A percentile compares a stretch with the other conserved stretches of the same genome.
These are phyloP conservation scores for Pteropus alecto DNA, from an alignment of 2,113 vertebrate genomes.

Conservation along the genomic window DNA sequence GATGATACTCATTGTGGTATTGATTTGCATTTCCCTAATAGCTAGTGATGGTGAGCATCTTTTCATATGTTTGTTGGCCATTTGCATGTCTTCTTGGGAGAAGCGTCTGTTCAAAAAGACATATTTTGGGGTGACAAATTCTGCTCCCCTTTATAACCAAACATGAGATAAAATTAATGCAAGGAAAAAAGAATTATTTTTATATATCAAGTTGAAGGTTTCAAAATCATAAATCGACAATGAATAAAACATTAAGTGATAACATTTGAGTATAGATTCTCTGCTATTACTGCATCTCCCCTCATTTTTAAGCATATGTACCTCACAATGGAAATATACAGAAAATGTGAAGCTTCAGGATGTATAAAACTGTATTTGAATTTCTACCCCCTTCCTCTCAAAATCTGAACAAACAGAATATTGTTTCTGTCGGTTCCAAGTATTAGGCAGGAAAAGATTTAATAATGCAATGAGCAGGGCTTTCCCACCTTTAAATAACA, in stretches of 20 bases:
- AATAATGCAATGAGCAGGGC: constrained; percentile 44
- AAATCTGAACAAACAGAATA: constrained; percentile 50
- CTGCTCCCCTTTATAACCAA: not conserved
- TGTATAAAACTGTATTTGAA: constrained; percentile 19
- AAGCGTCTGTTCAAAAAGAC: not conserved
- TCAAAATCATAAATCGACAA: not conserved
- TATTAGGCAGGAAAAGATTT: constrained; percentile 53
- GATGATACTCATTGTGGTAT: too few species aligned
- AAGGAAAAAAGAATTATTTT: not conserved
- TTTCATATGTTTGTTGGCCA: too few species aligned
- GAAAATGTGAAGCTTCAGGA: not conserved
- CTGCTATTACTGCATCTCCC: not conserved
- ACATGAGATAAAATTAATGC: not conserved
- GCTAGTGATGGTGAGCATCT: too few species aligned
- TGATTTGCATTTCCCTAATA: too few species aligned
- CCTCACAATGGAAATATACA: not conserved
- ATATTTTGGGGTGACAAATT: not conserved
- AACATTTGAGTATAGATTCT: not conserved
- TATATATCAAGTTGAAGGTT: not conserved
- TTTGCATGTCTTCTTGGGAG: too few species aligned
- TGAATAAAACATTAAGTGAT: not conserved
- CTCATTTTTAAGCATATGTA: not conserved
- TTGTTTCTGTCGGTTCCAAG: constrained; percentile 18
- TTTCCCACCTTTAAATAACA: constrained; percentile 51
- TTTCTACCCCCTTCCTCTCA: constrained; percentile 39